Conservation (phyloP, 2,888 invertebrate species). For the Esperia sulphurella region DNA sequence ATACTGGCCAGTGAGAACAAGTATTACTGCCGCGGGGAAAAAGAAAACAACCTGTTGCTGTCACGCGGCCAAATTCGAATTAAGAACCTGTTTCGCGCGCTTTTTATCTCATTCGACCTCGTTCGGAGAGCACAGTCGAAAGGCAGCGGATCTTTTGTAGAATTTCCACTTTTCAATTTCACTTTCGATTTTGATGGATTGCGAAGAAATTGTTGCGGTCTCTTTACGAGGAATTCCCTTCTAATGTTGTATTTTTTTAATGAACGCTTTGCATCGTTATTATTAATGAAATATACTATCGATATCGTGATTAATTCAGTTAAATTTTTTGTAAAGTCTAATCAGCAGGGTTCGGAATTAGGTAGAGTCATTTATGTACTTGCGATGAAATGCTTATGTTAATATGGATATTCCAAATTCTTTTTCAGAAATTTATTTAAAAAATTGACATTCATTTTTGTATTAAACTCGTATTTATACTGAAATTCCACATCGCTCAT, state of each 20-base stretch:
- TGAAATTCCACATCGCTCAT: too few relatives aligned
- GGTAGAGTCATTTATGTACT: too few relatives aligned
- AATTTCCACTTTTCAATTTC: slow-evolving; percentile 40
- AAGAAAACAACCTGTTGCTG: slow-evolving; percentile 57
- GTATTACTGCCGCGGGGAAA: slow-evolving; percentile 31
- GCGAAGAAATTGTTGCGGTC: slow-evolving; percentile 23
- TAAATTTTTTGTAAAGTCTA: not conserved
- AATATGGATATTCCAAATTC: too few relatives aligned
- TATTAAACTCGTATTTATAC: too few relatives aligned
- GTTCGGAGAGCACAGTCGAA: slow-evolving; percentile 23
- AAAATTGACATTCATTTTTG: too few relatives aligned
- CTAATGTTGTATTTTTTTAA: not conserved
- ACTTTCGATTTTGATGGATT: slow-evolving; percentile 56
- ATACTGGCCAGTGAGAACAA: not conserved
- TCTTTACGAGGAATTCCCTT: slow-evolving; percentile 8
- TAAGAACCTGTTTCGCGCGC: slow-evolving; percentile 54
- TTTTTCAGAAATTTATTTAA: too few relatives aligned
- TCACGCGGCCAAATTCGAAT: slow-evolving; percentile 49
- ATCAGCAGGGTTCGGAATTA: too few relatives aligned
- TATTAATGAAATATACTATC: too few relatives aligned
- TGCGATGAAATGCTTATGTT: too few relatives aligned
- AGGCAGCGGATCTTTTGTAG: slow-evolving; percentile 35
- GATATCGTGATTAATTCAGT: too few relatives aligned
- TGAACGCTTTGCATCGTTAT: not conserved
- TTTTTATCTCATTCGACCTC: slow-evolving; percentile 55